A percentile compares a stretch with the other conserved stretches of the same genome.
Evolutionary conservation across 2,797 vertebrate genomes (phyloP).

Genomic region (Eutrigla gurnardus): DNA sequence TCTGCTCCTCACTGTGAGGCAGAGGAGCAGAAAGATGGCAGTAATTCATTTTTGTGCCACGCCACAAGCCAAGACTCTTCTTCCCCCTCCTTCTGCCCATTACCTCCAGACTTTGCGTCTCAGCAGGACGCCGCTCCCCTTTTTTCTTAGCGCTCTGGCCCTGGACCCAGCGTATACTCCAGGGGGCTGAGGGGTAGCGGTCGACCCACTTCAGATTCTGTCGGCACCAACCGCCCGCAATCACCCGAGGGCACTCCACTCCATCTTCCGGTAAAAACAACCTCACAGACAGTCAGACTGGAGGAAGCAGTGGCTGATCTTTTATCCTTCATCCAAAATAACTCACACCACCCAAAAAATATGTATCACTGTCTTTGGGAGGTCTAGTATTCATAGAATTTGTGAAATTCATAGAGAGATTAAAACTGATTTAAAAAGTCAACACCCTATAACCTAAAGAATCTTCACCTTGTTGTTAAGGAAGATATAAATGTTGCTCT

Average conservation of each 20-base stretch:
- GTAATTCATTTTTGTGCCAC: slow-evolving; percentile 73
- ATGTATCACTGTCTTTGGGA: neutral
- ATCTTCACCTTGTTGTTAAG: neutral
- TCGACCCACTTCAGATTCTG: slow-evolving; percentile 70
- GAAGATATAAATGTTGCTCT: neutral
- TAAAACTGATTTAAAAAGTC: neutral
- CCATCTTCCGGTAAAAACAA: slow-evolving; percentile 48
- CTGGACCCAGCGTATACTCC: slow-evolving; percentile 52
- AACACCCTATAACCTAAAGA: neutral
- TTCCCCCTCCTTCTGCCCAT: slow-evolving; percentile 58
- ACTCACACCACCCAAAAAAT: slow-evolving; percentile 13
- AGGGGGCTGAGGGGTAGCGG: slow-evolving; percentile 60
- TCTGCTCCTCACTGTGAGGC: slow-evolving; percentile 68
- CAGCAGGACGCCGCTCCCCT: slow-evolving; percentile 64
- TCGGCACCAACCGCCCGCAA: slow-evolving; percentile 55
- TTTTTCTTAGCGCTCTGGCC: slow-evolving; percentile 28
- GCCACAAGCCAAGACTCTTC: slow-evolving; percentile 70
- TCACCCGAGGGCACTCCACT: slow-evolving; percentile 44
- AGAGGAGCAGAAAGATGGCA: slow-evolving; percentile 79
- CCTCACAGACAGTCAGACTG: slow-evolving; percentile 29
- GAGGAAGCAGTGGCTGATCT: slow-evolving; percentile 21
- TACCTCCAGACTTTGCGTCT: slow-evolving; percentile 71
- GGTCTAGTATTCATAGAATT: neutral
- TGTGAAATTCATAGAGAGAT: neutral
- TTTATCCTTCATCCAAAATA: slow-evolving; percentile 20